Evolutionary conservation across 2,888 invertebrate species (phyloP).

Genomic region (Gastrophysa polygoni): DNA sequence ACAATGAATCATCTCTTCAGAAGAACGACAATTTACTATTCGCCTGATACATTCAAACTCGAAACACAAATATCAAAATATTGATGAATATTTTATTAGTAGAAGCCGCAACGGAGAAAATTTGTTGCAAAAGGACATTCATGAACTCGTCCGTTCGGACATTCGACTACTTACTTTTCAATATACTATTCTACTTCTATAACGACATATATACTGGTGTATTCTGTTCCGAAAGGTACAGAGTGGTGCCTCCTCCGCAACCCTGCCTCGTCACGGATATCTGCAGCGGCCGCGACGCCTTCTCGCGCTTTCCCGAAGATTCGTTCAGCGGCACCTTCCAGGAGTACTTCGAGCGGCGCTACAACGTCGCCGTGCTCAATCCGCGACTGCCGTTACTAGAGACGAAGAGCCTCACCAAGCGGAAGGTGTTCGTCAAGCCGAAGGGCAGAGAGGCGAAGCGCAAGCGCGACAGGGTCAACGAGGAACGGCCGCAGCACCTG

Average conservation of each 20-base stretch:
- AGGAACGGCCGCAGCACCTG: slow-evolving; percentile 71
- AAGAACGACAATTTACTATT: too few species aligned
- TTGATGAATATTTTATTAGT: too few species aligned
- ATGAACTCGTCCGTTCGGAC: too few species aligned
- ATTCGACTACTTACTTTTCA: too few species aligned
- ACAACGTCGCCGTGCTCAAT: slow-evolving; percentile 69
- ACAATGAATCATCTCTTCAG: too few species aligned
- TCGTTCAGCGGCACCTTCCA: slow-evolving; percentile 67
- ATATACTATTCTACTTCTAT: too few species aligned
- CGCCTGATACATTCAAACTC: too few species aligned
- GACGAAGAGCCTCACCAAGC: slow-evolving; percentile 71
- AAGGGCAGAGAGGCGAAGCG: slow-evolving; percentile 54
- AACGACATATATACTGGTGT: not conserved
- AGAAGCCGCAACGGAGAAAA: too few species aligned
- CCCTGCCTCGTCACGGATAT: not conserved
- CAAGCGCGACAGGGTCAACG: slow-evolving; percentile 57
- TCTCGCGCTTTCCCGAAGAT: slow-evolving; percentile 68
- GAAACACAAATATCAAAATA: too few species aligned
- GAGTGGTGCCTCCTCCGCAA: not conserved
- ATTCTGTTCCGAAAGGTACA: not conserved
- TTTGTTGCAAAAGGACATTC: too few species aligned
- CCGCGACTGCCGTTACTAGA: slow-evolving; percentile 77
- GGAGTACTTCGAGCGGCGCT: slow-evolving; percentile 78
- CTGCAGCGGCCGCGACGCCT: slow-evolving; percentile 68
- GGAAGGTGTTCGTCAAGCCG: slow-evolving; percentile 68